Percentiles rank a stretch among this genome's conserved stretches.
phyloP scores from a whole-genome alignment of 2,113 vertebrate genomes.

The Dasyurus viverrinus region DNA sequence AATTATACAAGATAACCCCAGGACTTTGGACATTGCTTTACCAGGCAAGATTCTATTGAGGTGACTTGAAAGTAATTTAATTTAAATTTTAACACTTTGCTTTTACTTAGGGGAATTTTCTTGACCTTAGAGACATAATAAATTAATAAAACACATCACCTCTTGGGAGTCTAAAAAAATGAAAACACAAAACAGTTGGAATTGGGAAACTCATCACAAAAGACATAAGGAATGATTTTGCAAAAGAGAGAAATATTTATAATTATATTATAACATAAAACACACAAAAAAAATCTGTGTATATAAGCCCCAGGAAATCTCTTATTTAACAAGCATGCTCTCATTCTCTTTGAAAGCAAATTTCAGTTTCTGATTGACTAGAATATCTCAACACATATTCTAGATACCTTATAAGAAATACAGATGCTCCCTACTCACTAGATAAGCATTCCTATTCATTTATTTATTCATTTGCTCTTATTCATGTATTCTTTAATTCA shows the following conservation, averaged over 20 bases:
- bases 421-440: background rate
- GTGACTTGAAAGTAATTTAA: conserved; percentile 9
- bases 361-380: background rate
- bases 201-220: background rate
- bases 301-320: background rate
- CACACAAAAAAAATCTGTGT: background rate
- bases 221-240: conserved; percentile 34
- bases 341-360: background rate
- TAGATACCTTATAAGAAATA: background rate
- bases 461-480: conserved; percentile 8
- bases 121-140: background rate
- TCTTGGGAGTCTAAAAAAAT: background rate
- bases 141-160: background rate
- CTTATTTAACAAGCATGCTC: background rate
- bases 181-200: background rate
- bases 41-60: background rate
- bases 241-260: background rate
- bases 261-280: background rate
- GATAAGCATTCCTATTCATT: conserved; percentile 20
- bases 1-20: background rate
- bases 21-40: background rate
- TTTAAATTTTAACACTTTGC: conserved; percentile 10
- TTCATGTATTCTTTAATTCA: conserved; percentile 9
- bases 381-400: background rate
- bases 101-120: conserved; percentile 9